Conservation (phyloP, 2,113 vertebrate genomes). For the Oriolus oriolus region DNA sequence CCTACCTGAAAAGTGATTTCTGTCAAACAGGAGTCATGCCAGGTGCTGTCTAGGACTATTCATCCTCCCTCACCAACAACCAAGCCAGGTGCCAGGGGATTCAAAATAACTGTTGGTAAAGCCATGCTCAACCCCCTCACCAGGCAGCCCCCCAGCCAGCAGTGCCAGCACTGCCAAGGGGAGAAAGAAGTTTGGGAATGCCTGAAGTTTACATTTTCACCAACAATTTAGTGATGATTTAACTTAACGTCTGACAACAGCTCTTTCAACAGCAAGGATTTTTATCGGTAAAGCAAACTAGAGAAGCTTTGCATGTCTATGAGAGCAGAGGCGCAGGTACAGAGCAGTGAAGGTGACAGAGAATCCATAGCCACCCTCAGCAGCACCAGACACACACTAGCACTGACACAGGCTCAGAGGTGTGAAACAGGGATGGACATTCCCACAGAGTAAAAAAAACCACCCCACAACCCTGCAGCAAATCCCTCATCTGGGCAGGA, state of each 20-base stretch:
- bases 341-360: neutral
- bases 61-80: neutral
- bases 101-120: neutral
- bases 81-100: neutral
- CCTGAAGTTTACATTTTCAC: neutral
- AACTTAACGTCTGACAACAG: fast-evolving
- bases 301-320: neutral
- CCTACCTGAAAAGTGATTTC: neutral
- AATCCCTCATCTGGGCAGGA: neutral
- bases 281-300: neutral
- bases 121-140: neutral
- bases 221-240: neutral
- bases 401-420: neutral
- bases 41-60: neutral
- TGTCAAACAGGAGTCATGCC: neutral
- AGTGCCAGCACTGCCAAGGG: neutral
- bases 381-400: neutral
- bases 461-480: neutral
- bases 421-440: neutral
- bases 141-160: neutral
- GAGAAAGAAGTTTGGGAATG: neutral
- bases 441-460: neutral
- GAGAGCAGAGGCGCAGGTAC: neutral
- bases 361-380: neutral
- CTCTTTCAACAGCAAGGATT: neutral